A percentile compares a stretch with the other conserved stretches of the same genome.
phyloP scores from a whole-genome alignment of 2,888 invertebrate species.

The Lordiphosa fenestrarum region DNA sequence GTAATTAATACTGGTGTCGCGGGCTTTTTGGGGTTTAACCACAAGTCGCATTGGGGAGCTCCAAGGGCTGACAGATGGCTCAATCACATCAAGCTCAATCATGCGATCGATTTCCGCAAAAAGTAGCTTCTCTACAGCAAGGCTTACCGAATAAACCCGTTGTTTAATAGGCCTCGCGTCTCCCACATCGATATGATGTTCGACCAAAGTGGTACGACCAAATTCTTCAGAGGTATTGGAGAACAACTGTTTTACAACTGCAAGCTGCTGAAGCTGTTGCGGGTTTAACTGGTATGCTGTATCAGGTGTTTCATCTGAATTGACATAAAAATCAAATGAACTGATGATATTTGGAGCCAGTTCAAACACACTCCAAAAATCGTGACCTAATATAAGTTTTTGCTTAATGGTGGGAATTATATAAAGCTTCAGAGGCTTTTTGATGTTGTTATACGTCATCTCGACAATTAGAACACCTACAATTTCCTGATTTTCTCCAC shows the following conservation, averaged over 20 bases:
- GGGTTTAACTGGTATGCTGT: no score
- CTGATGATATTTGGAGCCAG: background rate
- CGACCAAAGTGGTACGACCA: no score
- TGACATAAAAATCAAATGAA: no score
- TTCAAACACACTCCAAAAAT: no score
- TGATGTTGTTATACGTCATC: background rate
- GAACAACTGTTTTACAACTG: no score
- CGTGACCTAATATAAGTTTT: background rate
- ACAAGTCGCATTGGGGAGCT: conserved; percentile 3
- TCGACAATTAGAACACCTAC: background rate
- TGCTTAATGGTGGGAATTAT: background rate
- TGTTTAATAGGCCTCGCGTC: background rate
- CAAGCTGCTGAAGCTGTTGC: no score
- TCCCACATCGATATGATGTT: background rate
- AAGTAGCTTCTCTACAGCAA: background rate
- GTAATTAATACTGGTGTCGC: background rate
- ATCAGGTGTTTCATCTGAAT: background rate
- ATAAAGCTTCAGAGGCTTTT: background rate
- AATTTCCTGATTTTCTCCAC: conserved; percentile 4
- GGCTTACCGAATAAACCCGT: background rate
- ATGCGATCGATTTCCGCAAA: conserved; percentile 7
- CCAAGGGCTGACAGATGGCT: conserved; percentile 1
- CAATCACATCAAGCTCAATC: conserved; percentile 5
- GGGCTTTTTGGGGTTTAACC: conserved; percentile 4
- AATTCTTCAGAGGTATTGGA: no score